Evolutionary conservation across 2,888 invertebrate genomes (phyloP).

Genomic region (Liposcelis brunnea): DNA sequence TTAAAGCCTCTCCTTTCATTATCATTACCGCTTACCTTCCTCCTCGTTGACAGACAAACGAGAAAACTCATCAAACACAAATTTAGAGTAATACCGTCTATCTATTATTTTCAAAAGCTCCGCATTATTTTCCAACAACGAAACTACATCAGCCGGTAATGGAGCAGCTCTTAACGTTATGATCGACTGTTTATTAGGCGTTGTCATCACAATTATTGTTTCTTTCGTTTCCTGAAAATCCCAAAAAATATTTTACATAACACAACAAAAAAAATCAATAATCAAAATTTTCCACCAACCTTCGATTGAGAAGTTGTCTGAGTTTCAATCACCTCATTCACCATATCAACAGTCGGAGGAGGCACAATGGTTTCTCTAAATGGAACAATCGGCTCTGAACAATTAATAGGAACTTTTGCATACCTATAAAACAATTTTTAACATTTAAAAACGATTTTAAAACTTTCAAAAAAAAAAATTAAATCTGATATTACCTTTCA

Average conservation of each 20-base stretch:
- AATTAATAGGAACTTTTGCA: constrained; percentile 71
- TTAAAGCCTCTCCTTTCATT: neutral
- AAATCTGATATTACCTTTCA: constrained; percentile 26
- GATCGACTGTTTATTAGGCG: constrained; percentile 51
- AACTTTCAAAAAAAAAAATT: constrained; percentile 5
- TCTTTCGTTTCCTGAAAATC: constrained; percentile 30
- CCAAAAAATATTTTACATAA: neutral
- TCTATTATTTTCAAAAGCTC: constrained; percentile 50
- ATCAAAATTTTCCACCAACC: constrained; percentile 11
- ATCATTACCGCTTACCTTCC: neutral
- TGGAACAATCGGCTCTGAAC: constrained; percentile 90
- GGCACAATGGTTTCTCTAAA: constrained; percentile 84
- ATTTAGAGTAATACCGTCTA: no score
- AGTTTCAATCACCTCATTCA: constrained; percentile 62
- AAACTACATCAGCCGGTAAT: constrained; percentile 51
- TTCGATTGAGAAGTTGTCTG: constrained; percentile 23
- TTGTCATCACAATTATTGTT: constrained; percentile 39
- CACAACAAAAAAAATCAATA: neutral
- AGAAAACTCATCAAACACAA: no score
- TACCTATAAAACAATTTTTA: constrained; percentile 46
- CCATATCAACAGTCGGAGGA: constrained; percentile 65
- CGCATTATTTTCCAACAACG: constrained; percentile 49
- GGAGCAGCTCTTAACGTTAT: constrained; percentile 62
- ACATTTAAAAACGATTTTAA: constrained; percentile 4
- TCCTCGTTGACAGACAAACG: neutral